Evolutionary conservation across 2,888 invertebrate genomes (phyloP), one percentile per base, ranked within the genome.

Genomic region (Cerceris ruficornis): DNA sequence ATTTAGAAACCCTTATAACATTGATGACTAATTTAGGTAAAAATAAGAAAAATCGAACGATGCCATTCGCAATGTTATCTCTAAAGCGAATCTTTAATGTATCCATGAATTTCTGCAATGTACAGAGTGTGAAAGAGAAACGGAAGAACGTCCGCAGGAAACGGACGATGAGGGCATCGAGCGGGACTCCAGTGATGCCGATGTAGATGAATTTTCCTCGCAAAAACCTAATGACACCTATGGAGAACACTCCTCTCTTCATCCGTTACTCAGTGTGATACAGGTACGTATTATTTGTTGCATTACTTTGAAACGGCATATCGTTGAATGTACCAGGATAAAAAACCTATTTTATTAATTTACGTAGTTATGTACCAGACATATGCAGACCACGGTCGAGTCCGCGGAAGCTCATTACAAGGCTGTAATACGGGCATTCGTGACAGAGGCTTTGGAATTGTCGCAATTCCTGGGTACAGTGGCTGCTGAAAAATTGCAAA

Each of bases 101-200:
- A 43, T 66, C 13, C n/a, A 13, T 39, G 55, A 15, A 8, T 52
- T 59, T 69, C 6, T 13, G 0, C 50, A 9, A n/a, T 64, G 9
- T 43, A 2, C 7, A 84, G 84, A 61, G 46, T 70, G 60, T 4
- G 77, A 92, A 92, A 75, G 93, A 90, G 85, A 93, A 92, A 81
- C 93, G 91, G 82, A 94, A 92, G 93, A 94, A 93, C 68, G 88
- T 70, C 83, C 88, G 78, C 86, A 93, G 90, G 96, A 96, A 92
- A 95, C 95, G 11, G 96, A 98, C 89, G 97, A 98, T 92, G 98
- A 98, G 93, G 98, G 97, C 79, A 98, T 98, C 90, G 98, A 98
- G 93, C 94, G 97, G 86, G 98, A 98, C 93, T 96, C 97, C 2
- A 96, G 95, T 75, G 96, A 96, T 88, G 94, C 94, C 85, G 95